Conservation (phyloP, 2,113 vertebrate genomes). For the Pomatorhinus ruficollis region DNA sequence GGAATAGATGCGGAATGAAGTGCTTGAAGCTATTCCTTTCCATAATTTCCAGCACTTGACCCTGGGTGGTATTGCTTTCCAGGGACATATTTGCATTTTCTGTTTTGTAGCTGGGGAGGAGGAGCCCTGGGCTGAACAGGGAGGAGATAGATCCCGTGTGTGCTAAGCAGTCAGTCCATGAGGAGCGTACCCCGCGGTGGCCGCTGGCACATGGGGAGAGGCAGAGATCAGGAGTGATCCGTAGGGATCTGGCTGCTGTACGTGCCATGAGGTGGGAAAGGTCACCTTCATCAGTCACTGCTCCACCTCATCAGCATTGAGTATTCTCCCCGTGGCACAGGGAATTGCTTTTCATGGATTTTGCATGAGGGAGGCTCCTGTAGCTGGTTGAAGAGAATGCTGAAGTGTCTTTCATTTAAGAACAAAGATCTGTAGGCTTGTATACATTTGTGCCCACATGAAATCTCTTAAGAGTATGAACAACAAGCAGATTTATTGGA, state of each 20-base stretch:
- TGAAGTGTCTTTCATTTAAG: background rate
- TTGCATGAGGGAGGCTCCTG: background rate
- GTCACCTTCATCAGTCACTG: background rate
- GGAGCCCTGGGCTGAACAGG: background rate
- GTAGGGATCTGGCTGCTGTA: background rate
- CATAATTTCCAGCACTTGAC: background rate
- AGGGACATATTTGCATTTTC: background rate
- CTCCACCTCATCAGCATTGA: rapidly evolving
- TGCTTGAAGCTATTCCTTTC: background rate
- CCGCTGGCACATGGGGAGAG: background rate
- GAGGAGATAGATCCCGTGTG: background rate
- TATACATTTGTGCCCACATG: background rate
- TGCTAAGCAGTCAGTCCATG: background rate
- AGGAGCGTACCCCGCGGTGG: background rate
- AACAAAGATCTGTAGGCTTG: background rate
- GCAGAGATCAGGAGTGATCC: background rate
- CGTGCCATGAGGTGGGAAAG: background rate
- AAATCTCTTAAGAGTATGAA: background rate
- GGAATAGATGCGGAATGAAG: background rate
- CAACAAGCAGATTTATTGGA: background rate
- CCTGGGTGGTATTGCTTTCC: background rate
- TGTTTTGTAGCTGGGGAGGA: background rate
- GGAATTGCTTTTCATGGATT: background rate
- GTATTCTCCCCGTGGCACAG: rapidly evolving
- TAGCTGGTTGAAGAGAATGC: background rate